Conservation (phyloP, 2,888 invertebrate genomes). For the Andrena chrysosceles region DNA sequence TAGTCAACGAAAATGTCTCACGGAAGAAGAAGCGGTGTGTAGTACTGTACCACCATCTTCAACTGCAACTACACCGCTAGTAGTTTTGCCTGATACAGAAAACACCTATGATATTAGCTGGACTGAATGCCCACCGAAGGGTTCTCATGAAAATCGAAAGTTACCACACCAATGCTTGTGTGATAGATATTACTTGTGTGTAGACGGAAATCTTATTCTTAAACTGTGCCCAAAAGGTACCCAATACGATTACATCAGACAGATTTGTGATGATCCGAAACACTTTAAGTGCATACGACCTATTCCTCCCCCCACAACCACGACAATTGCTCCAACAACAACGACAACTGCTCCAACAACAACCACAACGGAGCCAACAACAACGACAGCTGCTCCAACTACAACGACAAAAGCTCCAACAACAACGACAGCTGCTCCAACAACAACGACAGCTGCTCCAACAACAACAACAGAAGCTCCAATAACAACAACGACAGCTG, state of each 20-base stretch:
- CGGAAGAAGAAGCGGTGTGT: conserved; percentile 1
- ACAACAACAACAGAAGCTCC: no score
- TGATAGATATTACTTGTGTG: conserved; percentile 65
- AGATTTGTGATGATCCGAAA: conserved; percentile 47
- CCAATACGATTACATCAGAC: conserved; percentile 48
- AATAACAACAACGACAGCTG: not conserved
- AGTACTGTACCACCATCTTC: not conserved
- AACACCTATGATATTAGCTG: not conserved
- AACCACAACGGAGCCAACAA: not conserved
- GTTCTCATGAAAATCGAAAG: not conserved
- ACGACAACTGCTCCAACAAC: not conserved
- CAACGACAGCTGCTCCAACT: not conserved
- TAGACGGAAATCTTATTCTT: conserved; percentile 35
- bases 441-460: not conserved
- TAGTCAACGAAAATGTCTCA: conserved; percentile 15
- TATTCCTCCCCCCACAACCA: not conserved
- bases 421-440: no score
- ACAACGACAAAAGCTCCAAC: no score
- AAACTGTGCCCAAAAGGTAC: conserved; percentile 52
- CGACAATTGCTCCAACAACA: not conserved
- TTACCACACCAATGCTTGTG: conserved; percentile 70
- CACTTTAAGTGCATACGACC: conserved; percentile 45
- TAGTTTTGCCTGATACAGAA: not conserved
- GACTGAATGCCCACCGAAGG: conserved; percentile 11
- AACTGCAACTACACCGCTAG: not conserved